Base-by-base conservation (phyloP, 2,888 invertebrate genomes). In the Tenthredo scrophulariae region DNA sequence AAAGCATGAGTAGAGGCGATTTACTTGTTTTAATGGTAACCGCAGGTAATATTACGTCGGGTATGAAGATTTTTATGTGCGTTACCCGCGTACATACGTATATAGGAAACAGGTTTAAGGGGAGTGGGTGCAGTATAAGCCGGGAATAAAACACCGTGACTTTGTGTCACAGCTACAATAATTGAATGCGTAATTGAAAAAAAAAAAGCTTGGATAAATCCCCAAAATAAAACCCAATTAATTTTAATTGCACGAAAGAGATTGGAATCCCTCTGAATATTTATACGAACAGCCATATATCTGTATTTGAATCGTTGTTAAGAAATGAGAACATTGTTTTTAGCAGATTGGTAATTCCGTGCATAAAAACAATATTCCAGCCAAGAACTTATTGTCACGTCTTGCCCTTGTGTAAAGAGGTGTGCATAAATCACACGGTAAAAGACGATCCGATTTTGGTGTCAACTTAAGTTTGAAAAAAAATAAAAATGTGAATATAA, bases 181-280 rank as follows among this genome's bases (percentile, higher is more conserved):
- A 77, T 77, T 77, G 46, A 54, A 77, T 77, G 54, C 22, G 50
- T 54, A 77, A 77, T 54, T 77, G 77, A 54, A 77, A 54, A 77
- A 72, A 54, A 72, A 77, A 54, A 77, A 75, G 26, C 77, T 77
- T 15, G 77, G 50, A 77, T 29, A 54, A 62, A 22, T 54, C 50
- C 77, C 50, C 10, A 33, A 43, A 43, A 43, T 15, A 72, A 54
- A 29, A 18, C 10, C 46, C 46, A 77, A 77, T 77, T 77, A 77
- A 40, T 77, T 77, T 77, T 50, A 77, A 77, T 77, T 77, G 26
- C 50, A 77, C 33, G n/a, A 46, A 7, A n/a, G 43, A 43, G 40
- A 29, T 43, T 43, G n/a, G 22, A 74, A 43, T 74, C 9, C 9
- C 43, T 74, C 22, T 43, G 22, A 74, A 74, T 74, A 43, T 74